Percentiles rank a stretch among this genome's conserved stretches.
phyloP scores from a whole-genome alignment of 2,888 invertebrate species.

The Eupithecia abbreviata region DNA sequence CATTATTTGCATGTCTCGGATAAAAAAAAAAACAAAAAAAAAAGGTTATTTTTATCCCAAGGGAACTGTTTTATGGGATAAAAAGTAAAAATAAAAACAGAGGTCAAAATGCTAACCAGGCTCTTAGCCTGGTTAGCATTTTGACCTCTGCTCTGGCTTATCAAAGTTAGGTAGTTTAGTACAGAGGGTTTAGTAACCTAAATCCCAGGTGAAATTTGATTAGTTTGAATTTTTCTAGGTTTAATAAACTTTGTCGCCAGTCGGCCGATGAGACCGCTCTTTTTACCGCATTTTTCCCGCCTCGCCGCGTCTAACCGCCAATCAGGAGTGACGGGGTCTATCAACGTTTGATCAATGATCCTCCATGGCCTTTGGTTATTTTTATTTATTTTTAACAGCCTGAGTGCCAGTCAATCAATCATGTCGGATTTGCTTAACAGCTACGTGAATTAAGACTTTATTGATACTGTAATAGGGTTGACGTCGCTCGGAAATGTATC shows the following conservation, averaged over 20 bases:
- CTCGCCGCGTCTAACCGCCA: slow-evolving; percentile 46
- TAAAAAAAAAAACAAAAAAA: no score
- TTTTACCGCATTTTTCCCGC: slow-evolving; percentile 18
- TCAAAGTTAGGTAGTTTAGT: no score
- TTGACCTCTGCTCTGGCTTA: no score
- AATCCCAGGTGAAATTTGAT: neutral
- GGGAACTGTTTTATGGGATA: no score
- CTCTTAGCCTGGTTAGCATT: no score
- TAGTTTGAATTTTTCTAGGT: neutral
- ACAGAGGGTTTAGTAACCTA: neutral
- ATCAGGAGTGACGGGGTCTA: slow-evolving; percentile 53
- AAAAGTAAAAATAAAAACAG: no score
- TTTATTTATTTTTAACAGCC: slow-evolving; percentile 47
- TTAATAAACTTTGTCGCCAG: neutral
- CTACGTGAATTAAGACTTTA: slow-evolving; percentile 45
- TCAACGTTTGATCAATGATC: slow-evolving; percentile 61
- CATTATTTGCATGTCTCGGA: no score
- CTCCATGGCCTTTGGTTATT: slow-evolving; percentile 43
- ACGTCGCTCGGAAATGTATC: slow-evolving; percentile 24
- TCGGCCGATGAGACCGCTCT: neutral
- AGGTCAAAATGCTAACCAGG: no score
- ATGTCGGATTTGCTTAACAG: slow-evolving; percentile 63
- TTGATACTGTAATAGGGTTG: slow-evolving; percentile 45
- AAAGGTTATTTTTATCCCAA: no score
- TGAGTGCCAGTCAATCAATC: slow-evolving; percentile 70